Conservation (phyloP, 2,113 vertebrate species). For the Oceanites oceanicus region DNA sequence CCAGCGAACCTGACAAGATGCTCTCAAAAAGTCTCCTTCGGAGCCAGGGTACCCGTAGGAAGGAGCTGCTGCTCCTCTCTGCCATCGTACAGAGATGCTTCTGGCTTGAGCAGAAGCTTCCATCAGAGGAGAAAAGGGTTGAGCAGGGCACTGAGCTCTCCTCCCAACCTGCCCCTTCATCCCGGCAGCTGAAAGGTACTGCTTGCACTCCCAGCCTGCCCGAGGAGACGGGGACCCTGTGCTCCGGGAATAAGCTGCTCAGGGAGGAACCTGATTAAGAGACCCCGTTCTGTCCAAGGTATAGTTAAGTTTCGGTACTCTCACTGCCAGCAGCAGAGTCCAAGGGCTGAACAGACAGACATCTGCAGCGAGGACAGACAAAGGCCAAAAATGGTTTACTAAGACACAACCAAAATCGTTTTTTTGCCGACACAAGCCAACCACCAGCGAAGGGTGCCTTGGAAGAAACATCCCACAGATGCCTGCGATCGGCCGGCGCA, state of each 20-base stretch:
- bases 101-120: neutral
- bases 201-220: neutral
- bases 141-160: neutral
- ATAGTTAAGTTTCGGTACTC: neutral
- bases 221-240: no score
- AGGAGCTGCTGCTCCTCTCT: neutral
- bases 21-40: neutral
- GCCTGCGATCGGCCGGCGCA: accelerated
- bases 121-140: neutral
- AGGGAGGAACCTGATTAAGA: neutral
- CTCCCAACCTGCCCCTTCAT: neutral
- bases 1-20: neutral
- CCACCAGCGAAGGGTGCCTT: accelerated
- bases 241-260: neutral
- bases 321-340: neutral
- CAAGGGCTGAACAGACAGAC: neutral
- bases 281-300: neutral
- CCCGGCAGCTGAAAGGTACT: neutral
- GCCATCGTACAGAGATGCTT: neutral
- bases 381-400: neutral
- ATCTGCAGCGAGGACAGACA: neutral
- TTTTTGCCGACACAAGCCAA: neutral
- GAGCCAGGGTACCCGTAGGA: neutral
- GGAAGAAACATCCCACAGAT: neutral
- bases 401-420: neutral